Evolutionary conservation across 2,888 invertebrate genomes (phyloP).

Genomic region (Callosobruchus maculatus): DNA sequence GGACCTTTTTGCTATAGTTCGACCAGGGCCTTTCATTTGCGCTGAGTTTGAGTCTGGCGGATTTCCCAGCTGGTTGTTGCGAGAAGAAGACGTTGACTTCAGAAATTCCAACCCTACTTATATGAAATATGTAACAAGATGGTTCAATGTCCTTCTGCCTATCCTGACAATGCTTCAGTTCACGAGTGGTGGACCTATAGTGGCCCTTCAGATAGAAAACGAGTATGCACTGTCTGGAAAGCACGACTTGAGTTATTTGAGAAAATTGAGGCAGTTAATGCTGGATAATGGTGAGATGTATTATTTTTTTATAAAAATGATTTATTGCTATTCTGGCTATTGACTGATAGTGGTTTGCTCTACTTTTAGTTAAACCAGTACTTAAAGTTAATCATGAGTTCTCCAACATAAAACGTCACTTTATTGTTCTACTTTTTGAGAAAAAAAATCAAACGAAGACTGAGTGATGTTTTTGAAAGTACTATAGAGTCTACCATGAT

Average conservation of each 20-base stretch:
- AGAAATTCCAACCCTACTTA: constrained; percentile 37
- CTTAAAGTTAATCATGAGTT: no score
- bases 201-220: constrained; percentile 84
- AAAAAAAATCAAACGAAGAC: no score
- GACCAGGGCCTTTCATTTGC: constrained; percentile 90
- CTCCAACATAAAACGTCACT: no score
- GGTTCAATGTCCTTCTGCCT: constrained; percentile 52
- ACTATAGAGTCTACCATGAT: no score
- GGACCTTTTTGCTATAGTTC: constrained; percentile 73
- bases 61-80: constrained; percentile 37
- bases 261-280: constrained; percentile 41
- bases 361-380: no score
- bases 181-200: constrained; percentile 78
- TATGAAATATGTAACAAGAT: constrained; percentile 52
- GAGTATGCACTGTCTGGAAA: constrained; percentile 29
- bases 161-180: constrained; percentile 50
- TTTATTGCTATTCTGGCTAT: no score
- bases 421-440: no score
- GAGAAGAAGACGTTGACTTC: constrained; percentile 39
- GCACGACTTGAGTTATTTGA: constrained; percentile 44
- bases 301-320: no score
- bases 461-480: no score
- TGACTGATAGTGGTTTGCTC: no score
- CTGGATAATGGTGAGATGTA: constrained; percentile 31
- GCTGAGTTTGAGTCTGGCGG: constrained; percentile 76